phyloP scores from a whole-genome alignment of 2,113 vertebrate species.

The Ardeotis arabs region DNA sequence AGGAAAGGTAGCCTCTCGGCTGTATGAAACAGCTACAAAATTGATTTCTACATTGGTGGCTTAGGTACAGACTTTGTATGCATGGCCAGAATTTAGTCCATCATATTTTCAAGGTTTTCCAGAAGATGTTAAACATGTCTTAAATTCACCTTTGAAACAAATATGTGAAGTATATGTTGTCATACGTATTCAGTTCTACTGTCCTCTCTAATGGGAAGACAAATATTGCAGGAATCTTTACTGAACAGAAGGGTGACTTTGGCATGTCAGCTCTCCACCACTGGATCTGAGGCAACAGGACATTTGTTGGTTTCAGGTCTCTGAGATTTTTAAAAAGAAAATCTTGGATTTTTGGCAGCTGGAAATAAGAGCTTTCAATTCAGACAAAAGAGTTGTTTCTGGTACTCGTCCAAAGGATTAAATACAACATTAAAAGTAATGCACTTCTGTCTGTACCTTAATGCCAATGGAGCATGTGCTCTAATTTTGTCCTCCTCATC shows the following conservation, averaged over 20 bases:
- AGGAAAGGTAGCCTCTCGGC: neutral
- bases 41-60: neutral
- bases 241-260: neutral
- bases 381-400: conserved; percentile 45
- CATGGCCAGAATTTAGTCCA: neutral
- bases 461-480: neutral
- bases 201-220: neutral
- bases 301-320: neutral
- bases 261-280: neutral
- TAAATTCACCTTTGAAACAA: neutral
- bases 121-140: neutral
- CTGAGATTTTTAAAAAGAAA: neutral
- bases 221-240: neutral
- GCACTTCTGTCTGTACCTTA: neutral
- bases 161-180: neutral
- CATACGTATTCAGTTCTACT: neutral
- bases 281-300: conserved; percentile 7
- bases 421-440: conserved; percentile 17
- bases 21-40: neutral
- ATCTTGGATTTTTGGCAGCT: neutral
- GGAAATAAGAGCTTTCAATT: conserved; percentile 30
- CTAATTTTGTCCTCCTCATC: neutral
- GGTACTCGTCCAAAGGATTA: neutral
- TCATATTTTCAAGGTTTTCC: neutral
- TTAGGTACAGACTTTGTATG: neutral